A percentile compares a stretch with the other conserved stretches of the same genome.
These are phyloP conservation scores for Scyliorhinus canicula DNA, from an alignment of 2,797 vertebrate genomes.

Conservation along the genomic window DNA sequence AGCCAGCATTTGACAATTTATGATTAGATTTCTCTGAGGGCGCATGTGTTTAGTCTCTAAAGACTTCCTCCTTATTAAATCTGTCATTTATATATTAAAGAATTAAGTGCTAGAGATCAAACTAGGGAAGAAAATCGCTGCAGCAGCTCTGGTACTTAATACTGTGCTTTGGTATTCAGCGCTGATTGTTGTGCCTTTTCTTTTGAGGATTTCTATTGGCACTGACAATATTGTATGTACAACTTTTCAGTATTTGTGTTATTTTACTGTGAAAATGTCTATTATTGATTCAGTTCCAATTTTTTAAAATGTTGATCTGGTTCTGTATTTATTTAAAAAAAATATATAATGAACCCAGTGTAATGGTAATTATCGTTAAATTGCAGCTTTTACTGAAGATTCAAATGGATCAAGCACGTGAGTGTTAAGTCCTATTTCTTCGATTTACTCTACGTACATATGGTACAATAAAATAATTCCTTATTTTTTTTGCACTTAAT, in stretches of 20 bases:
- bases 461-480: not conserved
- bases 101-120: not conserved
- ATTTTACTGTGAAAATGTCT: not conserved
- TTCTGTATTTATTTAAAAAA: constrained; percentile 22
- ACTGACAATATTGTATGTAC: not conserved
- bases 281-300: not conserved
- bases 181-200: not conserved
- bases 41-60: not conserved
- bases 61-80: not conserved
- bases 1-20: not conserved
- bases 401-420: not conserved
- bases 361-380: not conserved
- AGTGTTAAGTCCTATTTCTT: not conserved
- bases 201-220: not conserved
- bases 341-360: not conserved
- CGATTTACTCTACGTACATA: not conserved
- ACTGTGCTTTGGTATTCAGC: not conserved
- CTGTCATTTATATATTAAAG: not conserved
- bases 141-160: not conserved
- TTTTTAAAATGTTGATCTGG: not conserved
- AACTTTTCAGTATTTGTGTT: not conserved
- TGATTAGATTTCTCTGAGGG: not conserved
- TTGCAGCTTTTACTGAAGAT: not conserved
- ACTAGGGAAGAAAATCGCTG: not conserved
- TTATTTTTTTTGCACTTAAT: not conserved